Evolutionary conservation across 1,140 invertebrate species (phyloP).

Genomic region (Drosophila funebris): DNA sequence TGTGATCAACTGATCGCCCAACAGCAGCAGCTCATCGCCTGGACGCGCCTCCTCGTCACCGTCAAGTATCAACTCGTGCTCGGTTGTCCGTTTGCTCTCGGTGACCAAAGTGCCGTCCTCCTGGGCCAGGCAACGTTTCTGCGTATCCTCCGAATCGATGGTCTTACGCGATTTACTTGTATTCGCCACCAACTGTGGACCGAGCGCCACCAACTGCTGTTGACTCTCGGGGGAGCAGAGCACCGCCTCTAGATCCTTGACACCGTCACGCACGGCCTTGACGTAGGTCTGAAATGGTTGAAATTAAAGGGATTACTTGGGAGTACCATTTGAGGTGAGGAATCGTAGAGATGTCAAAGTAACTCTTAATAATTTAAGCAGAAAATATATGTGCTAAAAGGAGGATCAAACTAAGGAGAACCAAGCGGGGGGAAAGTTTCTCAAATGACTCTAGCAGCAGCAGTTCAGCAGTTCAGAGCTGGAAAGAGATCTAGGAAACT

Average conservation of each 20-base stretch:
- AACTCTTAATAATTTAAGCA: too few relatives aligned
- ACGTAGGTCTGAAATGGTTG: conserved; percentile 87
- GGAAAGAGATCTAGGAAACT: too few relatives aligned
- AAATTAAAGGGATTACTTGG: background rate
- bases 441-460: too few relatives aligned
- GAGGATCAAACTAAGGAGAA: too few relatives aligned
- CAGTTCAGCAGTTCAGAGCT: too few relatives aligned
- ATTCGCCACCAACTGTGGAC: conserved; percentile 90
- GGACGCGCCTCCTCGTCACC: conserved; percentile 84
- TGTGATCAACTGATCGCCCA: conserved; percentile 66
- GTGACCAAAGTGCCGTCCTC: conserved; percentile 93
- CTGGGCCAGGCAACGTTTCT: conserved; percentile 87
- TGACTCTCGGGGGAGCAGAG: conserved; percentile 85
- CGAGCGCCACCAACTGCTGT: conserved; percentile 86
- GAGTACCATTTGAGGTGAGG: background rate
- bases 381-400: too few relatives aligned
- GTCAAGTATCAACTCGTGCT: conserved; percentile 93
- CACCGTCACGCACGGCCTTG: conserved; percentile 88
- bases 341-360: background rate
- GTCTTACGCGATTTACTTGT: conserved; percentile 90
- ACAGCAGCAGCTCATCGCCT: conserved; percentile 57
- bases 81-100: conserved; percentile 90
- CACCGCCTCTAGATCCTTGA: conserved; percentile 88
- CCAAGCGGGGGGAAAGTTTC: too few relatives aligned
- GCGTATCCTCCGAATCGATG: conserved; percentile 92